Percentiles rank a stretch among this genome's conserved stretches.
phyloP scores from a whole-genome alignment of 2,113 vertebrate genomes.

The Dicrurus megarhynchus region DNA sequence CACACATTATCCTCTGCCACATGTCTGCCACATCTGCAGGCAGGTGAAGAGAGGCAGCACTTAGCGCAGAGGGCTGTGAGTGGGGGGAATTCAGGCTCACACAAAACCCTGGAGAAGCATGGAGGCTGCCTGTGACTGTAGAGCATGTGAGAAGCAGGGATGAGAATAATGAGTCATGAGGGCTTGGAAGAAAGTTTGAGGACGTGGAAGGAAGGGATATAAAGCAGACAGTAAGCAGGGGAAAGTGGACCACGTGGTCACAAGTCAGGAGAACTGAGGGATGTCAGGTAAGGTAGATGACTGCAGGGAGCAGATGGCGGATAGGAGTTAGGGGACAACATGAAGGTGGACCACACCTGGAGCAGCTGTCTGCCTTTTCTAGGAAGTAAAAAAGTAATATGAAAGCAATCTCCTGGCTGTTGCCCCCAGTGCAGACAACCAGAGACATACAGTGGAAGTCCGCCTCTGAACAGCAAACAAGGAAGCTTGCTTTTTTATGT shows the following conservation, averaged over 20 bases:
- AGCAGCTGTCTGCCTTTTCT: conserved; percentile 34
- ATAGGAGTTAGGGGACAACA: background rate
- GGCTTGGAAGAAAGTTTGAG: background rate
- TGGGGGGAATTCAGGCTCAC: background rate
- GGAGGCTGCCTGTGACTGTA: background rate
- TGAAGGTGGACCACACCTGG: conserved; percentile 30
- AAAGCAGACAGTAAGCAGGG: background rate
- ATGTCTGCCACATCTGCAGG: background rate
- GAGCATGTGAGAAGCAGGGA: background rate
- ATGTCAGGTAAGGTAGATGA: background rate
- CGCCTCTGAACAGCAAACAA: conserved; percentile 46
- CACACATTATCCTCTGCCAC: background rate
- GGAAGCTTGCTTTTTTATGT: conserved; percentile 52
- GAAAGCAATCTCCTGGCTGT: conserved; percentile 6
- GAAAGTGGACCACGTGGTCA: background rate
- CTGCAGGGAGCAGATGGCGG: conserved; percentile 16
- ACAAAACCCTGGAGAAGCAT: background rate
- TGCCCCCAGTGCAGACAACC: background rate
- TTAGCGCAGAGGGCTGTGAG: background rate
- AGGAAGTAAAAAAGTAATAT: background rate
- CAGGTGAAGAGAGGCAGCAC: background rate
- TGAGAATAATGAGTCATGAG: background rate
- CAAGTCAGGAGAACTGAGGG: background rate
- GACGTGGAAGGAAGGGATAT: background rate
- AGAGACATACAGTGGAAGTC: conserved; percentile 32